Base-by-base conservation (phyloP, 2,113 vertebrate genomes). In the Proterorhinus semilunaris region DNA sequence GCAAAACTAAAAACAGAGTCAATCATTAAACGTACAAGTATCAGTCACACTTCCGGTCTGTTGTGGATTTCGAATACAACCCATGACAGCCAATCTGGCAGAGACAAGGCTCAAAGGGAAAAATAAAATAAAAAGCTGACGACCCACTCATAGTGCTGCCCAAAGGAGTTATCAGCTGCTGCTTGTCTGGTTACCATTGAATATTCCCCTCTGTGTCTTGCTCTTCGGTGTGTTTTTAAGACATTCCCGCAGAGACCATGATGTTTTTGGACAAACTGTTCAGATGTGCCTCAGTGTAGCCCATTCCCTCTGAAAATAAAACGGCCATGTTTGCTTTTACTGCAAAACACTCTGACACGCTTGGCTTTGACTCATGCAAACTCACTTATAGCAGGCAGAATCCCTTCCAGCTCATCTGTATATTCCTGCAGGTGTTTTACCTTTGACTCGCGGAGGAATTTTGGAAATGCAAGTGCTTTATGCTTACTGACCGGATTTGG, bases 201-300 rank as follows among this genome's bases (percentile, higher is more conserved):
- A 70, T 62, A 71, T 75, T 69, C 50, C 15, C 59, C 45, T 36
- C 17, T 48, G 17, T 17, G 55, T 62, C 44, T 54, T 49, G 45
- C 65, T 82, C 73, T 54, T 82, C 17, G 4, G 76, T 83, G 50
- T 78, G 49, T 74, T 80, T 79, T 68, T 68, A 53, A 68, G 55
- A 76, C 12, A 62, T 51, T 54, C 81, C 76, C 74, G 50, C 0
- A 16, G 76, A 79, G 75, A 81, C 51, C 16, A n/a, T 17, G 15
- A 21, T 43, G 63, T 66, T 78, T 80, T 78, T 62, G 16, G 72
- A 68, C 6, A 65, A 53, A 70, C 73, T 75, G 72, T 63, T 78
- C 64, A 81, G 79, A 81, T 69, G 69, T 76, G n/a, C 62, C 65
- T 78, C 68, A 67, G 71, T 72, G 61, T 59, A 36, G 10, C 46